Percentiles rank a stretch among this genome's conserved stretches.
These are phyloP conservation scores for Perizoma affinitatum DNA, from an alignment of 2,888 invertebrate genomes.

Conservation along the genomic window DNA sequence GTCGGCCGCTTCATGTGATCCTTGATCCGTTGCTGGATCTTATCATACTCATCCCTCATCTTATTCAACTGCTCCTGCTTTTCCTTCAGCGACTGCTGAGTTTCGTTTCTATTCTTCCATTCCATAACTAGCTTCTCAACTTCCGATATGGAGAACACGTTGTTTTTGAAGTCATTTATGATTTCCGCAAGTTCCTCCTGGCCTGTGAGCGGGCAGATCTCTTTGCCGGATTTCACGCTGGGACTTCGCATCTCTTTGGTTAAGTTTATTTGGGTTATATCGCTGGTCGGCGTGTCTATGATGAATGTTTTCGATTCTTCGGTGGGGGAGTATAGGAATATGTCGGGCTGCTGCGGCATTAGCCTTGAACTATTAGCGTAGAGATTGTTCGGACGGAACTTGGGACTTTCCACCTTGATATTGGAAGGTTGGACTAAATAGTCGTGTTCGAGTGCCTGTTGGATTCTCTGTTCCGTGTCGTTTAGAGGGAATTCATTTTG, in stretches of 20 bases:
- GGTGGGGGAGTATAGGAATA: conserved; percentile 79
- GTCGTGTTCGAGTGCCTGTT: conserved; percentile 82
- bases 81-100: conserved; percentile 92
- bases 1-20: conserved; percentile 90
- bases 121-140: conserved; percentile 93
- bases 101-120: conserved; percentile 94
- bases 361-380: conserved; percentile 77
- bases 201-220: conserved; percentile 69
- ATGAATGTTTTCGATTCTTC: conserved; percentile 76
- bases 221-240: conserved; percentile 74
- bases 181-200: conserved; percentile 94
- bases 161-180: conserved; percentile 94
- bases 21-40: conserved; percentile 91
- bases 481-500: conserved; percentile 74
- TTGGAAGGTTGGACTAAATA: conserved; percentile 86
- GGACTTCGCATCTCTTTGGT: conserved; percentile 73
- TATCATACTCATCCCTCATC: conserved; percentile 92
- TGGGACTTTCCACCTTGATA: conserved; percentile 82
- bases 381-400: conserved; percentile 76
- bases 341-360: conserved; percentile 71
- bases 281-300: conserved; percentile 79
- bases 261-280: conserved; percentile 78
- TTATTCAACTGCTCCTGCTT: conserved; percentile 92
- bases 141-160: conserved; percentile 92
- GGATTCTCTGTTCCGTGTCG: conserved; percentile 67